phyloP scores from a whole-genome alignment of 2,113 vertebrate species.

The Coptodon rendalli region DNA sequence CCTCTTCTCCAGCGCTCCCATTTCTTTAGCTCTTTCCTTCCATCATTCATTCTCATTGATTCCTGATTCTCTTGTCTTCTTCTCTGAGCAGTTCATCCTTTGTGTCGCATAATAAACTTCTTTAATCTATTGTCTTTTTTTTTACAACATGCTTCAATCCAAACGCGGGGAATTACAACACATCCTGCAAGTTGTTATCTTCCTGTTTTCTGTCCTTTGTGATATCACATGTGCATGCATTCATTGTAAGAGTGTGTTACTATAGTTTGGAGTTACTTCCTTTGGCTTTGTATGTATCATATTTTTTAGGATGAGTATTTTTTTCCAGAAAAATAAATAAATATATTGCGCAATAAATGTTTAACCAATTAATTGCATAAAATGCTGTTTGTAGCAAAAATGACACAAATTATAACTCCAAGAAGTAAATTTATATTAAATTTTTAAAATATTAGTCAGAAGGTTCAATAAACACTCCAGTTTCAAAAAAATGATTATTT shows the following conservation, averaged over 20 bases:
- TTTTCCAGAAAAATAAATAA: not conserved
- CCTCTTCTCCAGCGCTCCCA: not conserved
- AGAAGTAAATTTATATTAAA: not conserved
- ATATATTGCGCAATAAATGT: not conserved
- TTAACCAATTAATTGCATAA: not conserved
- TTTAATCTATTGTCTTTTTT: slow-evolving; percentile 2
- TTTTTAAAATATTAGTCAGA: accelerated
- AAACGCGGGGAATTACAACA: slow-evolving; percentile 2
- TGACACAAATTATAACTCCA: not conserved
- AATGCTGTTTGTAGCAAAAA: not conserved
- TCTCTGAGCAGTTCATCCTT: not conserved
- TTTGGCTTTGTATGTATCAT: not conserved
- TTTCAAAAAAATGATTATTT: not conserved
- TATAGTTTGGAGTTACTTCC: not conserved
- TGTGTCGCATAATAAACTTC: not conserved
- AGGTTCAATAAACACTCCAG: not conserved
- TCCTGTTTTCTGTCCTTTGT: not conserved
- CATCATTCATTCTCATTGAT: not conserved
- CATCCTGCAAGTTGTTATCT: not conserved
- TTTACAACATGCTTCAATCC: not conserved
- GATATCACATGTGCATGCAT: not conserved
- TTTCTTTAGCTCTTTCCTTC: not conserved
- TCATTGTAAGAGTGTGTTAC: not conserved
- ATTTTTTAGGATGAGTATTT: not conserved
- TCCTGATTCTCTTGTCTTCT: not conserved